Evolutionary conservation across 2,797 vertebrate genomes (phyloP), one percentile per base, ranked within the genome.

Genomic region (Phrynocephalus forsythii): DNA sequence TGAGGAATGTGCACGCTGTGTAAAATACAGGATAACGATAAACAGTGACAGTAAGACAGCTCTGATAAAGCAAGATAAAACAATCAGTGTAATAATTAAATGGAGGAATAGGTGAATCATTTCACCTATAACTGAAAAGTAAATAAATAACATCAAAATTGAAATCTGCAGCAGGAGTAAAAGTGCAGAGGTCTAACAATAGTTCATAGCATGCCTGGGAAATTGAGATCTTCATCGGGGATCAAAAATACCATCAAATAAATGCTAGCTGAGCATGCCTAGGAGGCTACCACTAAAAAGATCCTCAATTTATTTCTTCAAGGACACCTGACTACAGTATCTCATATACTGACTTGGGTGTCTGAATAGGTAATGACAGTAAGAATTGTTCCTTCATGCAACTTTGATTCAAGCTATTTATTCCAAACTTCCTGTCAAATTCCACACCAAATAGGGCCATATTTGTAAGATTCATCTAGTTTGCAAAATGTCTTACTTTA

Each of bases 151-250:
- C 52, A 91, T 91, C 91, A 91, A 15, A 48, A 75, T 20, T 75
- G 38, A 75, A 75, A 75, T 22, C 33, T 44, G 3, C 22, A 75
- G 73, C 87, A 92, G 3, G 75, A 11, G 13, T 24, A 22, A 26
- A 76, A 50, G 44, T 77, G 20, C 22, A 24, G 13, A 44, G 20
- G 48, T 22, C 22, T 76, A 28, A 5, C 69, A 80, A 38, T 22
- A 7, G 63, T 82, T 82, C 24, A 24, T 67, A 82, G 67, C 67
- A 67, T 82, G 38, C 28, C 22, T 68, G 15, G 63, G 63, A 92
- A 90, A 91, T 94, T 52, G 91, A 92, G 89, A 87, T 94, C 87
- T 66, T 67, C 24, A 81, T 24, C 33, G 26, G 56, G 73, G 24
- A 24, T 63, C 26, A 63, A 67, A 81, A 11, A 67, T 33, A 28